phyloP scores from a whole-genome alignment of 2,888 invertebrate species.

The Scaptomyza reducta region DNA sequence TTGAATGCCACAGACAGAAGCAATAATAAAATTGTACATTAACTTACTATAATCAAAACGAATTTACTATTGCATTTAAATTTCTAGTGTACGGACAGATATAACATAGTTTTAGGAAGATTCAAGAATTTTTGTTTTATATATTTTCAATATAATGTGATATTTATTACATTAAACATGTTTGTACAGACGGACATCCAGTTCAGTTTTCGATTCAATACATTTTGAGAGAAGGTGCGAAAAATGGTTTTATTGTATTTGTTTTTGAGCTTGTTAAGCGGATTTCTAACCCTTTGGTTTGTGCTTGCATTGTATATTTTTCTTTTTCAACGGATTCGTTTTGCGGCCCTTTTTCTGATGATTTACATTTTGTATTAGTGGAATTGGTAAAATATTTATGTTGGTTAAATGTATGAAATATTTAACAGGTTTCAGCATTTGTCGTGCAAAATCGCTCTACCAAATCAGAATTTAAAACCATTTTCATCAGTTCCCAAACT shows the following conservation, averaged over 20 bases:
- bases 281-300: constrained; percentile 30
- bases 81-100: no score
- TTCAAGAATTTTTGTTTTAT: no score
- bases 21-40: no score
- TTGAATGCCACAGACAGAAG: no score
- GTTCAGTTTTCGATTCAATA: background rate
- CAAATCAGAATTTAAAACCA: background rate
- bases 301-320: constrained; percentile 10
- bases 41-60: no score
- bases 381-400: background rate
- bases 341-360: background rate
- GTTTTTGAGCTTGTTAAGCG: constrained; percentile 37
- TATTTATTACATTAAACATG: no score
- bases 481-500: no score
- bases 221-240: background rate
- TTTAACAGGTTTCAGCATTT: background rate
- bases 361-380: constrained; percentile 1
- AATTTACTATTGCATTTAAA: no score
- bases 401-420: background rate
- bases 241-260: constrained; percentile 12
- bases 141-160: no score
- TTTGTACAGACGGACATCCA: no score
- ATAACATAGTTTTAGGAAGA: no score
- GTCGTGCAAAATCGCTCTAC: background rate
- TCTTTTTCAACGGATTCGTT: background rate